Conservation (phyloP, 2,113 vertebrate species). For the Hyperopisus bebe region DNA sequence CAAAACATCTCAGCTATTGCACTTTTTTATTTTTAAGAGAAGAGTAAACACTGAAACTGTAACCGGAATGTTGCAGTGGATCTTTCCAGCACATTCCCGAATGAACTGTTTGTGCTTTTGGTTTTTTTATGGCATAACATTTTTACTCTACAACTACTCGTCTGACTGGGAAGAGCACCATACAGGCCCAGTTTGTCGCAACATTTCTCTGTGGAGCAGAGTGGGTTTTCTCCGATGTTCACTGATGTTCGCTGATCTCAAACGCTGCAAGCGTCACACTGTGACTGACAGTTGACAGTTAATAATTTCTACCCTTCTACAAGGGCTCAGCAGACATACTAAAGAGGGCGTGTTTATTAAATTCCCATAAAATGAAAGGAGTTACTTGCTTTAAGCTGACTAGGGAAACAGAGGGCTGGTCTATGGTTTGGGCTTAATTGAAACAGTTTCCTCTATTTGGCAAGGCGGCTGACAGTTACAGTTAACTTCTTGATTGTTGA, state of each 20-base stretch:
- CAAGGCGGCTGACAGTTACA: neutral
- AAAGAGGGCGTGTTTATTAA: neutral
- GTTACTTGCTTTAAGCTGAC: neutral
- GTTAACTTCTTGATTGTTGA: neutral
- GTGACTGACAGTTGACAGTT: neutral
- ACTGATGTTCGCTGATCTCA: neutral
- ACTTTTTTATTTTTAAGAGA: neutral
- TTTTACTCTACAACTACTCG: neutral
- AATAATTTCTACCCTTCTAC: neutral
- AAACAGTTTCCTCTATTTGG: neutral
- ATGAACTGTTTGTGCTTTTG: neutral
- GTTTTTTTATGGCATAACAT: neutral
- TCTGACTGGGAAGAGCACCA: neutral
- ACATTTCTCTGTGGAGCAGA: neutral
- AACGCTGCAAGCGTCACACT: neutral
- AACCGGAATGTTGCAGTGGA: neutral
- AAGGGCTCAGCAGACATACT: neutral
- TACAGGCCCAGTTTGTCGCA: neutral
- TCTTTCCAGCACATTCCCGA: neutral
- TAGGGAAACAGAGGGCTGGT: neutral
- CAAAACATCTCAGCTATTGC: neutral
- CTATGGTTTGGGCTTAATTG: neutral
- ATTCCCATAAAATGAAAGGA: neutral
- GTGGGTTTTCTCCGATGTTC: neutral
- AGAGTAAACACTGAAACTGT: neutral